phyloP scores from a whole-genome alignment of 2,797 vertebrate genomes.

The Poecilia picta region DNA sequence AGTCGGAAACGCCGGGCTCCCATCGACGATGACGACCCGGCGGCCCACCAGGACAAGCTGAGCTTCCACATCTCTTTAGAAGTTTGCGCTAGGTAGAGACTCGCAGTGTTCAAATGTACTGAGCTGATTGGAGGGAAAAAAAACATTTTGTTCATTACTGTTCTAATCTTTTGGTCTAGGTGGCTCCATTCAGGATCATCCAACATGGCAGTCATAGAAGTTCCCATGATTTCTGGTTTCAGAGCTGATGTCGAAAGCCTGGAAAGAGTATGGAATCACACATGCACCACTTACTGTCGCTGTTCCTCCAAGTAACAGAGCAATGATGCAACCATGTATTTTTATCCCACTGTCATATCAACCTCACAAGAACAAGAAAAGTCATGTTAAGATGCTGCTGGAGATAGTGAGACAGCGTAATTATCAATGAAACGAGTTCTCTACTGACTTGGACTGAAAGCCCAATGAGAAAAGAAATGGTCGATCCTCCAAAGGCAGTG shows the following conservation, averaged over 20 bases:
- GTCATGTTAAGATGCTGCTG: not conserved
- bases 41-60: slow-evolving; percentile 87
- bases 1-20: slow-evolving; percentile 77
- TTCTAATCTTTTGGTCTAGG: slow-evolving; percentile 63
- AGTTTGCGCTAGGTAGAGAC: slow-evolving; percentile 87
- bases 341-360: not conserved
- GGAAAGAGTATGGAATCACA: slow-evolving; percentile 83
- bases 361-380: not conserved
- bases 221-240: slow-evolving; percentile 91
- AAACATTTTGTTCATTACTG: not conserved
- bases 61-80: slow-evolving; percentile 90
- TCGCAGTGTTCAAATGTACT: not conserved
- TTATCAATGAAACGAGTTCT: not conserved
- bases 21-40: slow-evolving; percentile 89
- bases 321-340: not conserved
- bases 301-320: not conserved
- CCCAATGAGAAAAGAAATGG: not conserved
- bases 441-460: not conserved
- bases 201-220: slow-evolving; percentile 93
- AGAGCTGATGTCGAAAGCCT: slow-evolving; percentile 88
- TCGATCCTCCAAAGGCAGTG: not conserved
- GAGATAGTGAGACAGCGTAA: not conserved
- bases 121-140: not conserved
- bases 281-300: not conserved
- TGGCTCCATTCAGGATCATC: slow-evolving; percentile 95